These are phyloP conservation scores for Urosaurus nigricauda DNA, from an alignment of 2,797 vertebrate species.

Conservation along the genomic window DNA sequence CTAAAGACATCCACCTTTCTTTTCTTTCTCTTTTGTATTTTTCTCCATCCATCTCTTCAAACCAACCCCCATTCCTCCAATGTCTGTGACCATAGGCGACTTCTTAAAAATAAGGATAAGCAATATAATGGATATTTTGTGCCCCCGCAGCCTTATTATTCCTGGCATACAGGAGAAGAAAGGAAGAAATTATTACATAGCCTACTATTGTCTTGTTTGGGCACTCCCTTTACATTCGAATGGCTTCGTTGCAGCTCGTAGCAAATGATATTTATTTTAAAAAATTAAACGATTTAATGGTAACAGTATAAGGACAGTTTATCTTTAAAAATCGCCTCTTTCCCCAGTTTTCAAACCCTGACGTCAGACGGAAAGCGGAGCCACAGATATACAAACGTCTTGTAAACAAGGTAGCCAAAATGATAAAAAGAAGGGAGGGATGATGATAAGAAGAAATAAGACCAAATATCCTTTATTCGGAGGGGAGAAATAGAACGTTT, in stretches of 20 bases:
- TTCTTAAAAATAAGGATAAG: neutral
- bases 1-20: neutral
- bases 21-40: neutral
- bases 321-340: neutral
- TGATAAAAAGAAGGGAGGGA: no score
- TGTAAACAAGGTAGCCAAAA: no score
- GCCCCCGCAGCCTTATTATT: neutral
- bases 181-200: no score
- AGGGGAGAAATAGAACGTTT: no score
- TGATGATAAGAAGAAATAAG: no score
- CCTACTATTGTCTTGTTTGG: neutral
- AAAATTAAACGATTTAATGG: neutral
- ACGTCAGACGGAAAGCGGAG: neutral
- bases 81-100: neutral
- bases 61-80: no score
- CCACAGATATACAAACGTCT: neutral
- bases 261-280: no score
- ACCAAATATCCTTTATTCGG: no score
- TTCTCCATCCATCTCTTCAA: neutral
- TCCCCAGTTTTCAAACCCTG: no score
- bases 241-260: neutral
- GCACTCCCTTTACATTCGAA: no score
- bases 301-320: no score
- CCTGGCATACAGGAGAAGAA: neutral
- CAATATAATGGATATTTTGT: neutral